Percentiles rank a stretch among this genome's conserved stretches.
These are phyloP conservation scores for Elanus axillaris DNA, from an alignment of 2,113 vertebrate species.

Conservation along the genomic window DNA sequence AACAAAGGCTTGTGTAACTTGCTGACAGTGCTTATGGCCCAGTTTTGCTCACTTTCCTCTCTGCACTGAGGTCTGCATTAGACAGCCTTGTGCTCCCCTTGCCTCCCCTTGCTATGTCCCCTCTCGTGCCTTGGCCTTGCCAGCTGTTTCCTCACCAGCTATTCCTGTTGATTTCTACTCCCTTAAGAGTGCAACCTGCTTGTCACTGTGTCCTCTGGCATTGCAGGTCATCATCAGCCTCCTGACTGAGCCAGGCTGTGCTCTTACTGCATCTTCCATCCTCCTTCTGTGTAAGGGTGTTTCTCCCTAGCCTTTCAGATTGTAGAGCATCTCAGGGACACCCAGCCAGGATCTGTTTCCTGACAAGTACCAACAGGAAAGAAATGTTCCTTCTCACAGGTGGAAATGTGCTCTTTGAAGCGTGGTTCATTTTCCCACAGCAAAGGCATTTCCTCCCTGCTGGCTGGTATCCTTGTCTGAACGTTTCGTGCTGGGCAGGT, in stretches of 20 bases:
- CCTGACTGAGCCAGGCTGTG: neutral
- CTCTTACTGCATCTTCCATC: neutral
- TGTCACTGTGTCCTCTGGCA: neutral
- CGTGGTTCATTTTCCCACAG: rapidly evolving
- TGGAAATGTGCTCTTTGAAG: neutral
- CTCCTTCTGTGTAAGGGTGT: neutral
- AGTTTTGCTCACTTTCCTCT: neutral
- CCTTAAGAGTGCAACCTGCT: neutral
- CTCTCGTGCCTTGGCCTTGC: neutral
- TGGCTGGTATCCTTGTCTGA: neutral
- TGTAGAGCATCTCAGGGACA: neutral
- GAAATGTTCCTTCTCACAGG: rapidly evolving
- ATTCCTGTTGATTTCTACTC: neutral
- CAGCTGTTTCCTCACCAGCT: neutral
- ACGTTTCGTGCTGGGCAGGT: neutral
- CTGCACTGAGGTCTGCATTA: neutral
- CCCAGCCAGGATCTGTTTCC: neutral
- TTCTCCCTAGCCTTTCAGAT: neutral
- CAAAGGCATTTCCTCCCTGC: neutral
- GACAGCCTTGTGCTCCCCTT: neutral
- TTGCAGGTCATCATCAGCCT: neutral
- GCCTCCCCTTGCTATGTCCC: neutral
- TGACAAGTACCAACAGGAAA: neutral
- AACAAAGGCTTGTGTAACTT: neutral
- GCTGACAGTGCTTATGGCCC: neutral